These are phyloP conservation scores for Bradypodion pumilum DNA, from an alignment of 2,797 vertebrate species.

Conservation along the genomic window DNA sequence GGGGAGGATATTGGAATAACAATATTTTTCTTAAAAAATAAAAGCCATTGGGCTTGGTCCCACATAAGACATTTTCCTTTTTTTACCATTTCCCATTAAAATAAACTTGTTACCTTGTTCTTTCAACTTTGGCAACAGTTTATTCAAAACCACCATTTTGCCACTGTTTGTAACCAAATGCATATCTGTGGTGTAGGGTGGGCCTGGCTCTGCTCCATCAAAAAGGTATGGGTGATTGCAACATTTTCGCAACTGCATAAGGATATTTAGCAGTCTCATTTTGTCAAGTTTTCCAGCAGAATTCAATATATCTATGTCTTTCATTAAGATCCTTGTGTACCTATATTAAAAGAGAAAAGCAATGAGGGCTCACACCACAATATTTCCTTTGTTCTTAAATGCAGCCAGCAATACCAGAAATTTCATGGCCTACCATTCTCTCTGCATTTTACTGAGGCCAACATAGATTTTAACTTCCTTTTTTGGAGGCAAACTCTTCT, in stretches of 20 bases:
- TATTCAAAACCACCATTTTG: conserved; percentile 97
- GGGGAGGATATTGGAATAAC: not conserved
- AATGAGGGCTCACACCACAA: not conserved
- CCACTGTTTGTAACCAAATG: conserved; percentile 97
- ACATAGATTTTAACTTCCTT: conserved; percentile 99
- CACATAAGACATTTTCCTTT: not conserved
- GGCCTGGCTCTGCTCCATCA: conserved; percentile 95
- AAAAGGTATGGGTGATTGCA: conserved; percentile 98
- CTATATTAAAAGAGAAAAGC: conserved; percentile 67
- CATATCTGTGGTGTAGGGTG: conserved; percentile 96
- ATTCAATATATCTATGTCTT: conserved; percentile 98
- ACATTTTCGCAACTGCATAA: conserved; percentile 98
- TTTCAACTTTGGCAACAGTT: conserved; percentile 93
- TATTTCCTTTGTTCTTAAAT: not conserved
- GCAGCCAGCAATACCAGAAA: not conserved
- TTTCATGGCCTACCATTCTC: conserved; percentile 88
- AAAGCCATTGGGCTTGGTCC: not conserved
- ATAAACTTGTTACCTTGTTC: conserved; percentile 82
- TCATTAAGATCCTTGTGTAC: conserved; percentile 99
- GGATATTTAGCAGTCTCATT: conserved; percentile 94
- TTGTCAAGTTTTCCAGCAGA: conserved; percentile 99
- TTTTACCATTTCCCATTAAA: not conserved
- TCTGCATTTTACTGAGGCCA: conserved; percentile 98
- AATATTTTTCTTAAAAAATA: not conserved
- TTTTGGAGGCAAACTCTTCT: conserved; percentile 96